Evolutionary conservation across 2,797 vertebrate species (phyloP), one percentile per base, ranked within the genome.

Genomic region (Mycteria americana): DNA sequence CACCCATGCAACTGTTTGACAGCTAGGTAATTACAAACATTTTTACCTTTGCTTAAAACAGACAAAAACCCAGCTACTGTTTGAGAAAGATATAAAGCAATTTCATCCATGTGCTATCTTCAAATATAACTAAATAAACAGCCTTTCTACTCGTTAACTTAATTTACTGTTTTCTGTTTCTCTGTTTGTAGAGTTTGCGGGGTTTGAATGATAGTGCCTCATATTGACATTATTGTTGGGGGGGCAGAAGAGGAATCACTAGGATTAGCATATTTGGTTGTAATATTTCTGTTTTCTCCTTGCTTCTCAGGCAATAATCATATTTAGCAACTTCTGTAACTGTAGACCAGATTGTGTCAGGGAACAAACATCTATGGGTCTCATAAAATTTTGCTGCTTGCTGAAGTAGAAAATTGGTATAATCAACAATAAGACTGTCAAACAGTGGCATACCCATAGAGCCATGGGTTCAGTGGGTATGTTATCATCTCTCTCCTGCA

Each of bases 311-410:
- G 87, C 90, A 96, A 82, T 94, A 94, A 91, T 95, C 91, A 60
- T 88, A 96, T 97, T 95, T 96, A 97, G 96, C 88, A 94, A 94
- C 67, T 96, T 95, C 69, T 94, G 92, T 76, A 95, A 84, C 78
- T 79, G 68, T 92, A 93, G 83, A 93, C 68, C 60, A 86, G 78
- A 91, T 91, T 95, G 94, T 92, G 89, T 91, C 67, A 94, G 93
- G 79, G 86, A 96, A 89, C 88, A 79, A 97, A 91, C 88, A 69
- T 96, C 80, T 48, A 89, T 65, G 86, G 64, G 94, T 90, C 89
- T 95, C 94, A 91, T 95, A 93, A 96, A 88, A 93, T 87, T 85
- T 86, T 92, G 48, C 93, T 92, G 80, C 92, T 94, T 82, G 83
- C 87, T 95, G 90, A 83, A 87, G 64, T 81, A 65, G 94, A 88